phyloP scores from a whole-genome alignment of 2,113 vertebrate genomes.

The Athene cunicularia region DNA sequence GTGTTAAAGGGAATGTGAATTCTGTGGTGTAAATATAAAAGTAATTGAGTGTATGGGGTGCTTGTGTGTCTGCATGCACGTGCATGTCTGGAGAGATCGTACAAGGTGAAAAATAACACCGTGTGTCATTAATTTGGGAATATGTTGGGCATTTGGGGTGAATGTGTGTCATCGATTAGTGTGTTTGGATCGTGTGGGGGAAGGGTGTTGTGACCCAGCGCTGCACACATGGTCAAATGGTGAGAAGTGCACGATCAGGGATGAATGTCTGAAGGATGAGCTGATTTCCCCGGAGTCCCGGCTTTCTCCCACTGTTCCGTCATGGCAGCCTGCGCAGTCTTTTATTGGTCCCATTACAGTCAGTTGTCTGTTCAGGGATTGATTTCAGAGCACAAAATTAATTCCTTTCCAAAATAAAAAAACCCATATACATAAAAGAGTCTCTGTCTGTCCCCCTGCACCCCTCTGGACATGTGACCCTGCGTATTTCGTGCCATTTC shows the following conservation, averaged over 20 bases:
- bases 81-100: background rate
- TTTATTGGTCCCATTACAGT: background rate
- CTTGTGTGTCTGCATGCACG: accelerated
- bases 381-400: background rate
- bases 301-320: background rate
- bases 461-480: background rate
- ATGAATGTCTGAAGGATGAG: background rate
- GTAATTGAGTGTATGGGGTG: background rate
- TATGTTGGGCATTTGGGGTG: background rate
- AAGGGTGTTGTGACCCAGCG: background rate
- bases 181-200: background rate
- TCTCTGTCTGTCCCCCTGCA: background rate
- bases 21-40: background rate
- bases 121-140: background rate
- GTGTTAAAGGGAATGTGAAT: background rate
- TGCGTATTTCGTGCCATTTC: background rate
- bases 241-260: background rate
- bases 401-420: constrained; percentile 1
- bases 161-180: no score
- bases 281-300: background rate
- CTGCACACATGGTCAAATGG: background rate
- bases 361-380: background rate
- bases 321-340: background rate
- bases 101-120: background rate
- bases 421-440: background rate